Conservation (phyloP, 2,888 invertebrate genomes). For the Amblyjoppa proteus region DNA sequence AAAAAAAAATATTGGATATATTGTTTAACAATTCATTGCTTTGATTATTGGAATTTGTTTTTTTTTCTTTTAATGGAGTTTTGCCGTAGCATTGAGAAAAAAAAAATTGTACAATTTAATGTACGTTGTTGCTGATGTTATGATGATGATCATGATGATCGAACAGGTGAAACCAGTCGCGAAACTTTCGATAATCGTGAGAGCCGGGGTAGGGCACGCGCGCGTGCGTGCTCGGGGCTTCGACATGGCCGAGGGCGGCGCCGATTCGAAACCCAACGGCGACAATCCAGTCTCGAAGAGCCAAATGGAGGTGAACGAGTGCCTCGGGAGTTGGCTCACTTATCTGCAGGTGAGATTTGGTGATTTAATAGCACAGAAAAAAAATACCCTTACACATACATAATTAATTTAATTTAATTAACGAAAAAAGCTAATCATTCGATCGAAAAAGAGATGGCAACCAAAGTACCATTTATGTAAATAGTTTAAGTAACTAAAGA, state of each 20-base stretch:
- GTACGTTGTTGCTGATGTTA: slow-evolving; percentile 11
- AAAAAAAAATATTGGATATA: background rate
- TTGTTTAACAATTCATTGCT: background rate
- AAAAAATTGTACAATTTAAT: background rate
- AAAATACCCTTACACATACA: background rate
- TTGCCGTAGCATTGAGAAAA: background rate
- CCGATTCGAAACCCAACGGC: slow-evolving; percentile 76
- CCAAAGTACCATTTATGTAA: background rate
- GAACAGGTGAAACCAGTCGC: slow-evolving; percentile 65
- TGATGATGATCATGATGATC: slow-evolving; percentile 24
- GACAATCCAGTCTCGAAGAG: slow-evolving; percentile 81
- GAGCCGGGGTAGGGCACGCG: slow-evolving; percentile 41
- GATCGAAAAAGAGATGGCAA: background rate
- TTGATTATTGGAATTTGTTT: background rate
- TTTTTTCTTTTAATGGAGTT: background rate
- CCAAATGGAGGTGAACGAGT: slow-evolving; percentile 83
- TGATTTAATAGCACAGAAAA: background rate
- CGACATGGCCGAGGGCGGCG: slow-evolving; percentile 79
- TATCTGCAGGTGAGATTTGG: slow-evolving; percentile 81
- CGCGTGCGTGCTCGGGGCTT: slow-evolving; percentile 55
- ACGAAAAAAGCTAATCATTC: background rate
- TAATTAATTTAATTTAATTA: background rate
- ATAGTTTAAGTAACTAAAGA: background rate
- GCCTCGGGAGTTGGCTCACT: slow-evolving; percentile 82
- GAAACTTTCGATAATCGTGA: slow-evolving; percentile 64